Conservation (phyloP, 2,797 vertebrate genomes). For the Pampus argenteus region DNA sequence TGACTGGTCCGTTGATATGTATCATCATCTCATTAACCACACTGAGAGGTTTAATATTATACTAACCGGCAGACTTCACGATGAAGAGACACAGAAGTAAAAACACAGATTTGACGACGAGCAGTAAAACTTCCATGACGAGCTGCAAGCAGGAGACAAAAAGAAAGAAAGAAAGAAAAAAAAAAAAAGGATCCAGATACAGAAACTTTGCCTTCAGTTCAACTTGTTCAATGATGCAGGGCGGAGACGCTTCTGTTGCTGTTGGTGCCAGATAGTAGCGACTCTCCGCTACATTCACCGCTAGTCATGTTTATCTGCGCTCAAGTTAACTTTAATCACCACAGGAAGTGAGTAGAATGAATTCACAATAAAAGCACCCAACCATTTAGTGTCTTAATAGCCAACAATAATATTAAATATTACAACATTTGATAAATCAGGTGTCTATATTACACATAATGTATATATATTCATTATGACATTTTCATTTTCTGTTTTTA, state of each 20-base stretch:
- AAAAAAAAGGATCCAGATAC: background rate
- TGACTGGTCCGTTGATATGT: constrained; percentile 31
- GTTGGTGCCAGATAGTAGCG: background rate
- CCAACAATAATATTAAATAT: no score
- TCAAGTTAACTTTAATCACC: background rate
- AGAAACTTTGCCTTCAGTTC: background rate
- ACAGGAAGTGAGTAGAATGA: background rate
- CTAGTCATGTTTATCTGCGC: accelerated
- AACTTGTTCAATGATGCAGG: background rate
- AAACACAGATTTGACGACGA: constrained; percentile 25
- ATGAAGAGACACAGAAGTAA: constrained; percentile 30
- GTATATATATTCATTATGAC: no score
- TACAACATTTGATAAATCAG: no score
- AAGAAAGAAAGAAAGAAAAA: no score
- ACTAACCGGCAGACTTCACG: constrained; percentile 65
- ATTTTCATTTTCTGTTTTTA: no score
- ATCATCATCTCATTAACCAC: constrained; percentile 36
- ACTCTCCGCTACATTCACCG: background rate
- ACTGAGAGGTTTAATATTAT: background rate
- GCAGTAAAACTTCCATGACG: constrained; percentile 48
- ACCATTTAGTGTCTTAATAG: no score
- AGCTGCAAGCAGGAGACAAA: background rate
- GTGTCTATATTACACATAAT: no score
- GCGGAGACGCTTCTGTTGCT: background rate
- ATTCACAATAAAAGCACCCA: constrained; percentile 25